Conservation (phyloP, 2,113 vertebrate genomes). For the Microcebus jonahi region DNA sequence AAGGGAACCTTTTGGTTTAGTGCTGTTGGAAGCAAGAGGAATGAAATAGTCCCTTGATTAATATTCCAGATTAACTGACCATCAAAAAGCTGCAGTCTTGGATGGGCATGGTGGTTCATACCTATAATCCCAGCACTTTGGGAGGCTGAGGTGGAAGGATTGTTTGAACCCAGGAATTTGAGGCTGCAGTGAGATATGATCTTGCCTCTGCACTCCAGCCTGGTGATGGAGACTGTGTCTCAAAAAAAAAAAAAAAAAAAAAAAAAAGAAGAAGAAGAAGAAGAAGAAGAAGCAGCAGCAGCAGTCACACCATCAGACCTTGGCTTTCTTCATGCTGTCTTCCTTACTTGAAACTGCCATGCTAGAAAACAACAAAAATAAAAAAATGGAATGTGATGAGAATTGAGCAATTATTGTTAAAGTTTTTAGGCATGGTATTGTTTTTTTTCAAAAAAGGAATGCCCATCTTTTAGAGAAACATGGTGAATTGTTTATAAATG, state of each 20-base stretch:
- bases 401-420: background rate
- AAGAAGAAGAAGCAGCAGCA: background rate
- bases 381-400: background rate
- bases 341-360: background rate
- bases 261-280: background rate
- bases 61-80: background rate
- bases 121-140: too few species aligned
- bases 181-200: too few species aligned
- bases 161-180: too few species aligned
- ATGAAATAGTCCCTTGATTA: background rate
- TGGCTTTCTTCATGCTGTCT: background rate
- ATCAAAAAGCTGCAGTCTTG: background rate
- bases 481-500: conserved; percentile 2
- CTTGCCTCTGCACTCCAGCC: too few species aligned
- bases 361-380: conserved; percentile 21
- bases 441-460: background rate
- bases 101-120: too few species aligned
- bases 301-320: background rate
- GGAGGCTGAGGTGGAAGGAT: too few species aligned
- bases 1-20: background rate
- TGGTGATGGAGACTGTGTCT: too few species aligned
- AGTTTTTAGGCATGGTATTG: background rate
- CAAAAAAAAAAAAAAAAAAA: background rate
- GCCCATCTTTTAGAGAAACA: background rate
- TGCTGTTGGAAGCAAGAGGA: background rate